Evolutionary conservation across 2,113 vertebrate species (phyloP), one percentile per base, ranked within the genome.

Genomic region (Halcyon senegalensis): DNA sequence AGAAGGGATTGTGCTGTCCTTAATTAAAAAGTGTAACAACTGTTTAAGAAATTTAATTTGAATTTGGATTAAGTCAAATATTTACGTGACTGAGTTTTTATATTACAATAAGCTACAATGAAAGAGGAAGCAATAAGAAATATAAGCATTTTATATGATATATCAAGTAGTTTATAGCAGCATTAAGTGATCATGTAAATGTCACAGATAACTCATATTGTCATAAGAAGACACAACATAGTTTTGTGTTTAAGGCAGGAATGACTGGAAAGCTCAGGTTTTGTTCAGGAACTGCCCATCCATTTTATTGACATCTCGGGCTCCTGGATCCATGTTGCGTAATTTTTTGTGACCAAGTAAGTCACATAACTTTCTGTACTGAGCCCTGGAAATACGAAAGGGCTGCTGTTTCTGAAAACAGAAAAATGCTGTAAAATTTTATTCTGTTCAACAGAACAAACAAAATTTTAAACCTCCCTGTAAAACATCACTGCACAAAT

Each of bases 21-120:
- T 97, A 97, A 97, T 97, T 96, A 97, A 83, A 68, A 53, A 80
- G 48, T 53, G 33, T 87, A 83, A 44, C 87, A 91, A 97, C 87
- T 39, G 58, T 95, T 95, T 92, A 96, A 90, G 89, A 97, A 89
- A 96, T 79, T 96, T 95, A 94, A 96, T 97, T 97, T 96, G 63
- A 81, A 79, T 91, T 96, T 97, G 94, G 88, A 95, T 80, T 59
- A 90, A 72, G 19, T 41, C 93, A 93, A 97, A 79, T 39, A 87
- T 46, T 88, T 94, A 93, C 67, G 93, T 94, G 94, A 83, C 48
- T 89, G 76, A 95, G 73, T 69, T 83, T 96, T 96, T 94, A 64
- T 70, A 81, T 85, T 80, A 74, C 39, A 92, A 87, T 87, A 56
- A 83, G 23, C 24, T 96, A 89, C 46, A 84, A 37, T 86, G 74